These are phyloP conservation scores for Uloborus diversus DNA, from an alignment of 1,140 invertebrate species.

Conservation along the genomic window DNA sequence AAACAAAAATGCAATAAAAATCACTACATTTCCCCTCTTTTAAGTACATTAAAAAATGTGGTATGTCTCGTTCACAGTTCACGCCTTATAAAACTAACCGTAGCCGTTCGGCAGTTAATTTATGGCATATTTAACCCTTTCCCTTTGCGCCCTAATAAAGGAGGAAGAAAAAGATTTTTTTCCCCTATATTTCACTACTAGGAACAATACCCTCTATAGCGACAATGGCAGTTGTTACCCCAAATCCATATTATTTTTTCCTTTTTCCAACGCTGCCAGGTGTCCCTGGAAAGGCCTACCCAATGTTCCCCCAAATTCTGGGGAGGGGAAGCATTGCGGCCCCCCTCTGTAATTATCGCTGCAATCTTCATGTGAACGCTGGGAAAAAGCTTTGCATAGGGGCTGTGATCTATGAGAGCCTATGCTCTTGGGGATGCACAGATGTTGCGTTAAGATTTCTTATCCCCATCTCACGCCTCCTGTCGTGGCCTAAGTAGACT, in stretches of 20 bases:
- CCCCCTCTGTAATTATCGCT: neutral
- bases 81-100: constrained; percentile 38
- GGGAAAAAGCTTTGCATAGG: neutral
- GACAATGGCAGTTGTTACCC: neutral
- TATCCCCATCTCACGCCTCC: too few species aligned
- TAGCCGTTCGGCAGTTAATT: constrained; percentile 20
- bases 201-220: constrained; percentile 15
- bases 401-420: too few species aligned
- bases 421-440: too few species aligned
- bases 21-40: neutral
- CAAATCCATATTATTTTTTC: constrained; percentile 1
- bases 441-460: too few species aligned
- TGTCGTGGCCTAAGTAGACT: too few species aligned
- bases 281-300: constrained; percentile 2
- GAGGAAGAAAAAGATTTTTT: neutral
- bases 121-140: constrained; percentile 53
- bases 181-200: constrained; percentile 17
- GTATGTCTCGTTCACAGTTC: neutral
- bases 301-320: neutral
- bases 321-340: neutral
- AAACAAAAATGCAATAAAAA: neutral
- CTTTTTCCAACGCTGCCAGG: constrained; percentile 2
- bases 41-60: neutral
- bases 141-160: constrained; percentile 5
- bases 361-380: too few species aligned